Base-by-base conservation (phyloP, 2,113 vertebrate species). In the Salvelinus alpinus region DNA sequence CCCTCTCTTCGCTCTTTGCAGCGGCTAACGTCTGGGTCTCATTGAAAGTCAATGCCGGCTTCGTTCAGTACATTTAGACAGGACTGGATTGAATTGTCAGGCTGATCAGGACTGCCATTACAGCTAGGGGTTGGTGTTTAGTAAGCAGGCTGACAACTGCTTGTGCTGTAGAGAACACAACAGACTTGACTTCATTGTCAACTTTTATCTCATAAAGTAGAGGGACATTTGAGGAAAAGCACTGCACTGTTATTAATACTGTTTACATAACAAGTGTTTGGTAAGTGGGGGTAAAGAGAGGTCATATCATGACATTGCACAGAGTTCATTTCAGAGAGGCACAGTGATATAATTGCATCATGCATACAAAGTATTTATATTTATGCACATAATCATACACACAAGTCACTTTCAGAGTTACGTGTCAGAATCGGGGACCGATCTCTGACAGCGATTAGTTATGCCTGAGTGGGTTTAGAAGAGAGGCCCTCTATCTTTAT, bases 381-480 rank as follows among this genome's bases (percentile, higher is more conserved):
- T 90, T 91, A 92, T 92, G 91, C 90, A 90, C 90, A 92, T 92
- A 91, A 89, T 92, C 87, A 87, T 75, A 78, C 80, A 82, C 14
- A 81, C 73, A 73, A 76, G 88, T 80, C 90, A 90, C 87, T 71
- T 71, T 65, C 80, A 80, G 77, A 84, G 85, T 82, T 85, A 87
- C 88, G 85, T 86, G 87, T 91, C 91, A 88, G 79, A 85, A 85
- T 82, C 87, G 67, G 78, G 84, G 88, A 83, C 82, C 88, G 86
- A 90, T 91, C 90, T 85, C 87, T 85, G 82, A 83, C 87, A 91
- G 89, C 88, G 88, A 90, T 93, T 91, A 93, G 93, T 91, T 93
- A 92, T 93, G 93, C 92, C 85, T 91, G 91, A 87, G 78, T 91
- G 93, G 85, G 80, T 91, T 89, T 54, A 87, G 80, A 85, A 78